Evolutionary conservation across 2,113 vertebrate species (phyloP), one percentile per base, ranked within the genome.

Genomic region (Dromas ardeola): DNA sequence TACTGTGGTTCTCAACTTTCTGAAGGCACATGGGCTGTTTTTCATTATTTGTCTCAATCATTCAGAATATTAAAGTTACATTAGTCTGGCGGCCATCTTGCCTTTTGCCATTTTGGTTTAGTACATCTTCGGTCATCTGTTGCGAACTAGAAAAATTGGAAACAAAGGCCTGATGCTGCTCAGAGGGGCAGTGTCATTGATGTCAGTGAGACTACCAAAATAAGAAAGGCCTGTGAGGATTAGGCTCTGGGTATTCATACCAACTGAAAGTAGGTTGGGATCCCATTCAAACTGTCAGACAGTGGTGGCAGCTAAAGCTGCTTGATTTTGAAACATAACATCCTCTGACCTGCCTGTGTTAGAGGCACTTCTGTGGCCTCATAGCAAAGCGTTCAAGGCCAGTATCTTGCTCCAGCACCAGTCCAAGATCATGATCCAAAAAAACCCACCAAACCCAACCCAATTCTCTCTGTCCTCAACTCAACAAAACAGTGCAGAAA

Each of bases 91-190:
- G 56, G 29, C 49, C 14, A 0, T 82, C 74, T 81, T 74, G 63
- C 62, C n/a, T 94, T 95, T 91, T 90, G 59, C 90, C 50, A 36
- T 92, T 94, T 96, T 93, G 70, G 70, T 91, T 94, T 56, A 25
- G 38, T 84, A 50, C 50, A 9, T 71, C 36, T 83, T 89, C 52
- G 67, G 27, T 81, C 23, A 13, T 58, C 50, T 82, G 34, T 73
- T 90, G 62, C 5, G 10, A 81, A 55, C 45, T 42, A 63, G 66
- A 76, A 88, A 69, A 90, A 43, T 5, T 16, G 10, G 38, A 76
- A 47, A 63, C 32, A 69, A 77, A 91, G 66, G 29, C 70, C 69
- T 84, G 72, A 36, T 92, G 67, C 56, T 61, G 36, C 47, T 66
- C 56, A 42, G 62, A 50, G 45, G 18, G 40, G 11, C 9, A 1